Base-by-base conservation (phyloP, 2,797 vertebrate genomes). In the Botia kubotai region DNA sequence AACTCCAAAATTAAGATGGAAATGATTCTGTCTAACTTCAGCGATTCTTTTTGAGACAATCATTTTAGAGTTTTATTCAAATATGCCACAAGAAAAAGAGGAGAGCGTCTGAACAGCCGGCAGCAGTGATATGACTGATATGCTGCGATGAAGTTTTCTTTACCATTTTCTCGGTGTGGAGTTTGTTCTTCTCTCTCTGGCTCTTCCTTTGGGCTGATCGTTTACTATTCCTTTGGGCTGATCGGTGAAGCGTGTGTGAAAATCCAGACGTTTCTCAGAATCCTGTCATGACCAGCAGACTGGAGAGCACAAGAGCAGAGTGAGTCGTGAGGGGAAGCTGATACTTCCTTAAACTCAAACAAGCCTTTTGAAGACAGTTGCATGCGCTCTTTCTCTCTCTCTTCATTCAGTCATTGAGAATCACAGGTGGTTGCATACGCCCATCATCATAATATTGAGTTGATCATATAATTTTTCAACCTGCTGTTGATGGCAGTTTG, bases 311-410 rank as follows among this genome's bases (percentile, higher is more conserved):
- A 43, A 62, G 43, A 39, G 50, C 57, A 66, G 62, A 36, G 58
- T 19, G 39, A 39, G 70, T 39, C 19, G 39, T 26, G 63, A 84
- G 53, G 80, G 36, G 66, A 62, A 75, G 12, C 13, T 52, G 4
- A 75, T 84, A 93, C 93, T 95, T 95, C 94, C 94, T 94, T 86
- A 91, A 87, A 80, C 89, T 88, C 86, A 86, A 87, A 88, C 88
- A 79, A 83, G 80, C 39, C n/a, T 72, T 72, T 77, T 79, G 72
- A 72, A 33, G 29, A 65, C 50, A 77, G 75, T 63, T 78, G 21
- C 39, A 50, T 17, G 14, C 13, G 39, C 4, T 43, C 39, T 43
- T 0, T 43, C 39, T 7, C 4, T 43, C 39, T 65, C 26, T 65
- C 62, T 65, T 58, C 21, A 21, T 12, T 58, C 19, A 46, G 17